Percentiles rank a stretch among this genome's conserved stretches.
These are phyloP conservation scores for Drosophila sp. DNA, from an alignment of 1,140 invertebrate species.

Conservation along the genomic window DNA sequence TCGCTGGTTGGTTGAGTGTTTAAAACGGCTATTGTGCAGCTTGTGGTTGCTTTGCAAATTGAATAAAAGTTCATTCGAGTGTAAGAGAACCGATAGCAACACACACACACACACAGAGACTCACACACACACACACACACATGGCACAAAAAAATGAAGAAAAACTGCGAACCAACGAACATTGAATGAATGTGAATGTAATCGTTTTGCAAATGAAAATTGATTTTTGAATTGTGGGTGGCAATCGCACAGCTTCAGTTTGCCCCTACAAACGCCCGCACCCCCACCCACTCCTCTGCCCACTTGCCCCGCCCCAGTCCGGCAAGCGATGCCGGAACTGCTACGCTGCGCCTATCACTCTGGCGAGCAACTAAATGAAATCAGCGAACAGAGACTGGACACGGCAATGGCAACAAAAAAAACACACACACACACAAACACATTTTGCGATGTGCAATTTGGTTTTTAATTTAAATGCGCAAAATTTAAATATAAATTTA, in stretches of 20 bases:
- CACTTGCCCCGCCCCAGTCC: not conserved
- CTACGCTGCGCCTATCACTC: constrained; percentile 47
- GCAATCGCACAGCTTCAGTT: constrained; percentile 23
- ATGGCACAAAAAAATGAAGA: constrained; percentile 19
- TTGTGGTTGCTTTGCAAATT: constrained; percentile 81
- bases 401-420: constrained; percentile 38
- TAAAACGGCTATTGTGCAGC: constrained; percentile 81
- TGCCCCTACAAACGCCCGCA: constrained; percentile 14
- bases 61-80: constrained; percentile 82
- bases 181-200: constrained; percentile 81
- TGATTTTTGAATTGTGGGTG: constrained; percentile 81
- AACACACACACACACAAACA: constrained; percentile 15
- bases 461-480: constrained; percentile 71
- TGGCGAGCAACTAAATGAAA: constrained; percentile 74
- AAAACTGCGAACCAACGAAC: constrained; percentile 71
- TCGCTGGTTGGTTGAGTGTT: constrained; percentile 76
- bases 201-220: constrained; percentile 82
- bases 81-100: constrained; percentile 80
- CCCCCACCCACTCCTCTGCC: not conserved
- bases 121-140: constrained; percentile 43
- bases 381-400: constrained; percentile 63
- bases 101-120: constrained; percentile 25
- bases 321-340: constrained; percentile 36
- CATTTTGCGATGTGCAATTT: constrained; percentile 58
- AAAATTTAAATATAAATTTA: constrained; percentile 74